phyloP scores from a whole-genome alignment of 2,888 invertebrate genomes.

The Polymixis lichenea region DNA sequence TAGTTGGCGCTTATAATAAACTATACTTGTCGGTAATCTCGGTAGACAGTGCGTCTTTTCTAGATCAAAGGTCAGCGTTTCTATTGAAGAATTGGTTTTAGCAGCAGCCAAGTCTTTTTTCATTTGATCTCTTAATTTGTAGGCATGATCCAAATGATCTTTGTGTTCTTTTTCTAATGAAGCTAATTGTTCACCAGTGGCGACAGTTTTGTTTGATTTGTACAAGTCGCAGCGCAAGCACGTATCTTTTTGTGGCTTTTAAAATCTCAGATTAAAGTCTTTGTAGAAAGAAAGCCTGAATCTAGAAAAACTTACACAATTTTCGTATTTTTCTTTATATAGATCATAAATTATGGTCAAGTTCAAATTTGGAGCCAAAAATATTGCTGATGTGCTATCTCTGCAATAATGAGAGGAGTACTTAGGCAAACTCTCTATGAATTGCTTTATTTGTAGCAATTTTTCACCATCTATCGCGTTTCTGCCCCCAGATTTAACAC shows the following conservation, averaged over 20 bases:
- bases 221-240: background rate
- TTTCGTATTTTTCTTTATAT: background rate
- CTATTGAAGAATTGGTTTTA: background rate
- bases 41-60: conserved; percentile 8
- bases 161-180: background rate
- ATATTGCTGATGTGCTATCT: background rate
- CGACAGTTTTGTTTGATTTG: background rate
- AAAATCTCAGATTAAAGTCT: background rate
- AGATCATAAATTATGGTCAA: background rate
- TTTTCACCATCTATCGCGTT: background rate
- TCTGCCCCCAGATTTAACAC: no score
- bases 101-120: background rate
- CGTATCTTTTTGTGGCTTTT: conserved; percentile 1
- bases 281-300: background rate
- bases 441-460: conserved; percentile 2
- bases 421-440: background rate
- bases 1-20: conserved; percentile 3
- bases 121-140: no score
- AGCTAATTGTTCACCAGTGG: background rate
- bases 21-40: background rate
- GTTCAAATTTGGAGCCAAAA: conserved; percentile 4
- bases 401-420: background rate
- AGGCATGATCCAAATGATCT: background rate
- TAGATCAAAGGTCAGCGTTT: conserved; percentile 2
- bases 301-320: conserved; percentile 3